These are phyloP conservation scores for Neuroterus valhalla DNA, from an alignment of 1,140 invertebrate species.

Conservation along the genomic window DNA sequence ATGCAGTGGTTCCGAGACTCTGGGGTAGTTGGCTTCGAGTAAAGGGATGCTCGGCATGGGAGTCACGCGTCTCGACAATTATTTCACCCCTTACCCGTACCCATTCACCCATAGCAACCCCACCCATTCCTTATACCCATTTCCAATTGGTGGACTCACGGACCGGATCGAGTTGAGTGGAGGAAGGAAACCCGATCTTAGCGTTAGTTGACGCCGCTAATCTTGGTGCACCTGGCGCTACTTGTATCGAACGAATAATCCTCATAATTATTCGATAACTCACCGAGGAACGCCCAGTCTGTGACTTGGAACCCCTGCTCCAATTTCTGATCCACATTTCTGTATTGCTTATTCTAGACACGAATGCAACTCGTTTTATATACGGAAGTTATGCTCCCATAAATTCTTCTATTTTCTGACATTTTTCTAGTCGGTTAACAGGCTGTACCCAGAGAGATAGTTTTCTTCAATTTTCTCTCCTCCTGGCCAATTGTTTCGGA, in stretches of 20 bases:
- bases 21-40: conserved; percentile 47
- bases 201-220: conserved; percentile 52
- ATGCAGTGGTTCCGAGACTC: conserved; percentile 63
- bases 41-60: conserved; percentile 62
- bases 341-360: no score
- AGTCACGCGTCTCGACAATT: conserved; percentile 69
- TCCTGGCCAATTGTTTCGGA: no score
- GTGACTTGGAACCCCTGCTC: background rate
- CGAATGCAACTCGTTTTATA: no score
- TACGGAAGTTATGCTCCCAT: no score
- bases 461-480: no score
- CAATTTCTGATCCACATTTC: background rate
- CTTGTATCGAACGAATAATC: conserved; percentile 44
- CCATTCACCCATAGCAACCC: conserved; percentile 13
- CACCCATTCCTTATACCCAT: conserved; percentile 44
- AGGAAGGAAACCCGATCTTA: conserved; percentile 42
- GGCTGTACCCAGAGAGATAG: no score
- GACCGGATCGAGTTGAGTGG: background rate
- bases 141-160: conserved; percentile 55
- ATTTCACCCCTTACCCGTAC: conserved; percentile 57
- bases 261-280: conserved; percentile 58
- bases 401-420: background rate
- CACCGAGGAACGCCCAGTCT: conserved; percentile 30
- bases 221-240: conserved; percentile 55
- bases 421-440: no score